Conservation (phyloP, 2,113 vertebrate species). For the Corythornis vintsioides region DNA sequence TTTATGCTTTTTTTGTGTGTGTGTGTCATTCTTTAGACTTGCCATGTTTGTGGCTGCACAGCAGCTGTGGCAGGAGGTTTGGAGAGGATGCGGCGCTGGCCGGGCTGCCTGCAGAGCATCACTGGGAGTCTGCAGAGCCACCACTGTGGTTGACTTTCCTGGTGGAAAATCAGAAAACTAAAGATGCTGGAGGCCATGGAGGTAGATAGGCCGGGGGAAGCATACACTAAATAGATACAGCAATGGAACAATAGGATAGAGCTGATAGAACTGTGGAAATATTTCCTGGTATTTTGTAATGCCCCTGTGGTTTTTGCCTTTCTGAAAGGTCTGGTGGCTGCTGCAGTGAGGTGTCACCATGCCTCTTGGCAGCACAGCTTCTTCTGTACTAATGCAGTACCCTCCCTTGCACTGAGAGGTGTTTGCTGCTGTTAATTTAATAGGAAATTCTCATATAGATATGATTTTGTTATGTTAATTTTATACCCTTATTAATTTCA, state of each 20-base stretch:
- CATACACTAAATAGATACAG: neutral
- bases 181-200: neutral
- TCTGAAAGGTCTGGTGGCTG: neutral
- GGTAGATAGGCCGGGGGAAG: neutral
- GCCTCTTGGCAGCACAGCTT: neutral
- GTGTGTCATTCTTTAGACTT: neutral
- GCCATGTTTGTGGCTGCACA: neutral
- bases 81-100: neutral
- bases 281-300: neutral
- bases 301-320: neutral
- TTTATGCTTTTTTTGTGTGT: neutral
- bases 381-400: neutral
- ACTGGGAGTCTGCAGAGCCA: accelerated
- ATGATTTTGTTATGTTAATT: neutral
- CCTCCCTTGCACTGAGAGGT: neutral
- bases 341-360: neutral
- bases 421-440: neutral
- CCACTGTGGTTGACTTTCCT: neutral
- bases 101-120: neutral
- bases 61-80: neutral
- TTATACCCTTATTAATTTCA: neutral
- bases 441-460: neutral
- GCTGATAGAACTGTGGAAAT: neutral
- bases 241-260: neutral
- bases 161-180: neutral